phyloP scores from a whole-genome alignment of 2,113 vertebrate species.

The Gambusia holbrooki region DNA sequence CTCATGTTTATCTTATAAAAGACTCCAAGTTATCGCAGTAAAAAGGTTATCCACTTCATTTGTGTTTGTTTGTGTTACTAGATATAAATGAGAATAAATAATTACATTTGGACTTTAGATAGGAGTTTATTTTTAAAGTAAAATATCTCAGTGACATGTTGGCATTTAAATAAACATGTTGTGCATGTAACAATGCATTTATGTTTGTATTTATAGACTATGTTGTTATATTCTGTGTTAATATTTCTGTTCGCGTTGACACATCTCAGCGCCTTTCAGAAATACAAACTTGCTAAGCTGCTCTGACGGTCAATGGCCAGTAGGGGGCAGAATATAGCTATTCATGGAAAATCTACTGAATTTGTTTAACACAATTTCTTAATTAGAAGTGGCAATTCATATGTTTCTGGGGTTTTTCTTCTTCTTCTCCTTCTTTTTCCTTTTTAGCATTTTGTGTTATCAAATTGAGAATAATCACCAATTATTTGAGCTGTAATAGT shows the following conservation, averaged over 20 bases:
- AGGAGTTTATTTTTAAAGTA: background rate
- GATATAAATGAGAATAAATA: background rate
- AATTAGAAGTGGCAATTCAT: background rate
- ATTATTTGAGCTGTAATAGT: too few relatives aligned
- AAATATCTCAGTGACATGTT: background rate
- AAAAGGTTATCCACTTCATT: background rate
- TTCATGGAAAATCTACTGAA: background rate
- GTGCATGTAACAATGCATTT: too few relatives aligned
- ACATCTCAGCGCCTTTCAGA: background rate
- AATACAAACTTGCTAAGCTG: background rate
- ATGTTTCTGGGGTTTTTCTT: too few relatives aligned
- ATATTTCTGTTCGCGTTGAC: background rate
- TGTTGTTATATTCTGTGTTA: background rate
- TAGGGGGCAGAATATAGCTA: too few relatives aligned
- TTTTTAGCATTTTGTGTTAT: too few relatives aligned
- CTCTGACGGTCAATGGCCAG: too few relatives aligned
- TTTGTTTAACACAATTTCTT: background rate
- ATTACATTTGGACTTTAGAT: background rate
- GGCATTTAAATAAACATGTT: background rate
- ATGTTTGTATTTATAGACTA: background rate
- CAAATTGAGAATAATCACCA: too few relatives aligned
- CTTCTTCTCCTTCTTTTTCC: too few relatives aligned
- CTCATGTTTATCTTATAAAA: background rate
- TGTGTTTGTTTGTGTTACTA: background rate
- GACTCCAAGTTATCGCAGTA: background rate